phyloP scores from a whole-genome alignment of 2,888 invertebrate species.

The Scaptomyza tumidula region DNA sequence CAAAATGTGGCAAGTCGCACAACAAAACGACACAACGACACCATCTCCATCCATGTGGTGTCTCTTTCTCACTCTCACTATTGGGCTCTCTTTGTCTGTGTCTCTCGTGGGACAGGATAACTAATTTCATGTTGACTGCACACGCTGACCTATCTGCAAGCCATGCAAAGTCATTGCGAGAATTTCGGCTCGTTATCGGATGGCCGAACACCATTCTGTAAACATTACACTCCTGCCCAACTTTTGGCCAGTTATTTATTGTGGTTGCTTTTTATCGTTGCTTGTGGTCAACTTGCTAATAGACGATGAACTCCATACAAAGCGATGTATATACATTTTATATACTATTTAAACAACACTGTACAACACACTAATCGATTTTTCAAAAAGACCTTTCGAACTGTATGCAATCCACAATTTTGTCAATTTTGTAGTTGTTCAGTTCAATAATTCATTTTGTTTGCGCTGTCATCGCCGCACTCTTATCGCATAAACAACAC shows the following conservation, averaged over 20 bases:
- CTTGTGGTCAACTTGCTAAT: not conserved
- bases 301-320: not conserved
- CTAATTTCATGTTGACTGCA: constrained; percentile 75
- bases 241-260: constrained; percentile 16
- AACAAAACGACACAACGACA: too few species aligned
- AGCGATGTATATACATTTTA: not conserved
- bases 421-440: constrained; percentile 27
- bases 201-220: constrained; percentile 74
- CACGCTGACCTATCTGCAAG: constrained; percentile 59
- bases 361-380: not conserved
- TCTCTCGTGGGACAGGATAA: constrained; percentile 49
- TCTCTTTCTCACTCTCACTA: not conserved
- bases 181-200: constrained; percentile 65
- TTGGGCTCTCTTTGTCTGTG: not conserved
- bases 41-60: not conserved
- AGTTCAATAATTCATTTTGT: constrained; percentile 38
- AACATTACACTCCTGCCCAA: constrained; percentile 55
- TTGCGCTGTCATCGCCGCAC: constrained; percentile 17
- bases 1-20: constrained; percentile 46
- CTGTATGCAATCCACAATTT: not conserved
- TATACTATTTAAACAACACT: not conserved
- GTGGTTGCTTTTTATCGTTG: not conserved
- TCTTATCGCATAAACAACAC: constrained; percentile 31
- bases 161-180: constrained; percentile 70
- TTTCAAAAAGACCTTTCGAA: constrained; percentile 4